A percentile compares a stretch with the other conserved stretches of the same genome.
Conservation (phyloP, 1,140 invertebrate genomes). For the Cyclina sinensis region DNA sequence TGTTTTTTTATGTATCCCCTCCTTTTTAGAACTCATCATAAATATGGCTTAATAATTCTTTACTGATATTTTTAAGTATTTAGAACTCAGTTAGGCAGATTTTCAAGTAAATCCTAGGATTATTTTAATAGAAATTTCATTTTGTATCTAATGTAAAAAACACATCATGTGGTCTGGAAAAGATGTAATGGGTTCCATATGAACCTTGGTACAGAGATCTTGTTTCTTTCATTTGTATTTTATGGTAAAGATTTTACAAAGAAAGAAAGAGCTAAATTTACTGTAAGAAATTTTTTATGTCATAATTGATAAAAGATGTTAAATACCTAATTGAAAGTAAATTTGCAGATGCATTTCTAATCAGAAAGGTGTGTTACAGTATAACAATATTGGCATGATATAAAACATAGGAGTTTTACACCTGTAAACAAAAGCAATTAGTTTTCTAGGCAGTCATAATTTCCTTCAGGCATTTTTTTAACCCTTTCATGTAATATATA, state of each 20-base stretch:
- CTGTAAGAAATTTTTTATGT: not conserved
- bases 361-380: too few species aligned
- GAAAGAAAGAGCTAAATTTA: not conserved
- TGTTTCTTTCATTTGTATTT: constrained; percentile 28
- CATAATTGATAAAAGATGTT: not conserved
- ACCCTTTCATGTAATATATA: too few species aligned
- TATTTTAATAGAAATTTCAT: constrained; percentile 27
- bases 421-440: constrained; percentile 25
- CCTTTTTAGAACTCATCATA: not conserved
- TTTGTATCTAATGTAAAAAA: not conserved
- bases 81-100: not conserved
- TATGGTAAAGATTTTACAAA: not conserved
- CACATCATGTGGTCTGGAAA: not conserved
- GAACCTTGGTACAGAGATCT: constrained; percentile 3
- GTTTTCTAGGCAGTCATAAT: not conserved
- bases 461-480: not conserved
- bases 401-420: not conserved
- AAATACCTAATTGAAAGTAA: not conserved
- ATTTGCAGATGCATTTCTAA: not conserved
- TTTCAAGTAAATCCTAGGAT: constrained; percentile 20
- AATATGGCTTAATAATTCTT: not conserved
- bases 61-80: not conserved
- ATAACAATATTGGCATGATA: not conserved
- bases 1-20: not conserved
- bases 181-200: not conserved